Evolutionary conservation across 2,113 vertebrate genomes (phyloP).

Genomic region (Sinocyclocheilus maitianheensis): DNA sequence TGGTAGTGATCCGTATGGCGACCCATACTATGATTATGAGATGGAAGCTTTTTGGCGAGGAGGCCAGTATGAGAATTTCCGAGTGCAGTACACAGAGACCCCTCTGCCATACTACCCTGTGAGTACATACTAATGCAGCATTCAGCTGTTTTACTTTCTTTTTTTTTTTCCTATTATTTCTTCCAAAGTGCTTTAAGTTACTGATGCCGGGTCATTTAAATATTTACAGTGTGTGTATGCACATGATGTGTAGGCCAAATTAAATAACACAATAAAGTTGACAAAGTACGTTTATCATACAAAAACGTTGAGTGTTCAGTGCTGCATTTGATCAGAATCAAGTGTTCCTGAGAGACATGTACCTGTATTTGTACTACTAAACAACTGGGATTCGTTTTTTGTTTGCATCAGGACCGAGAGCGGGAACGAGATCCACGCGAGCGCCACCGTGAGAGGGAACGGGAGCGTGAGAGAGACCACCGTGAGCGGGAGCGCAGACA

Average conservation of each 20-base stretch:
- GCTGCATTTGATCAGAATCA: background rate
- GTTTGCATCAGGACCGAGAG: conserved; percentile 80
- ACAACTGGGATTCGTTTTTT: background rate
- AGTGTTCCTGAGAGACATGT: background rate
- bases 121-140: conserved; percentile 61
- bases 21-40: conserved; percentile 95
- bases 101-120: conserved; percentile 88
- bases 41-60: conserved; percentile 95
- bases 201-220: background rate
- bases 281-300: background rate
- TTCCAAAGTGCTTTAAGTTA: background rate
- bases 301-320: background rate
- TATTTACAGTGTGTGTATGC: background rate
- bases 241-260: background rate
- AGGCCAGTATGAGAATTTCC: conserved; percentile 97
- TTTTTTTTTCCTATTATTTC: background rate
- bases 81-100: conserved; percentile 95
- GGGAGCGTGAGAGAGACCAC: conserved; percentile 85
- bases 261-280: background rate
- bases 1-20: conserved; percentile 86
- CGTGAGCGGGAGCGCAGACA: conserved; percentile 79
- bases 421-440: conserved; percentile 75
- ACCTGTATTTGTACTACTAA: background rate
- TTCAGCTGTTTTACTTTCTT: background rate
- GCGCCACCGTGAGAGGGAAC: conserved; percentile 78